phyloP scores from a whole-genome alignment of 2,797 vertebrate genomes.

The Sylvilagus floridanus region DNA sequence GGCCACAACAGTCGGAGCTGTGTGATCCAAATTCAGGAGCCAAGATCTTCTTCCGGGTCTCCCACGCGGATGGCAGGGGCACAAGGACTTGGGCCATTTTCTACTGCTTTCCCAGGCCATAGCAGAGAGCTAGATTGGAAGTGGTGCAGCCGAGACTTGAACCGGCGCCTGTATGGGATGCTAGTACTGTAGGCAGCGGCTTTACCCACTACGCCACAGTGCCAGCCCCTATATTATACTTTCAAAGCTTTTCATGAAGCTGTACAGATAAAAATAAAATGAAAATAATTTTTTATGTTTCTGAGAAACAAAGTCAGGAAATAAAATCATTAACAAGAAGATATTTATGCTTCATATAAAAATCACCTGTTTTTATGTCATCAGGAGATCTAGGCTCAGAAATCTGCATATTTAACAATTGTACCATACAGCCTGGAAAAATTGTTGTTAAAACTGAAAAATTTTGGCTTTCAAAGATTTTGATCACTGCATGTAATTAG shows the following conservation, averaged over 20 bases:
- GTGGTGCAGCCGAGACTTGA: no score
- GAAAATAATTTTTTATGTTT: not conserved
- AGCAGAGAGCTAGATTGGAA: no score
- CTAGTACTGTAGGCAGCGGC: no score
- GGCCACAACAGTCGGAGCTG: no score
- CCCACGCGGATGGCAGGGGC: no score
- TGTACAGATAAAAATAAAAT: not conserved
- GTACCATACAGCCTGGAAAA: not conserved
- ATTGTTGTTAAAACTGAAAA: not conserved
- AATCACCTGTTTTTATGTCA: not conserved
- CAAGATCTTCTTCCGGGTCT: no score
- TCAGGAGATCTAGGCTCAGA: not conserved
- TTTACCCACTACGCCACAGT: no score
- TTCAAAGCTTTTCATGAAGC: constrained; percentile 17
- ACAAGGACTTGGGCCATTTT: no score
- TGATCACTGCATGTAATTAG: not conserved
- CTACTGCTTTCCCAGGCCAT: no score
- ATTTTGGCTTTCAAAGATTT: not conserved
- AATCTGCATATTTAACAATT: not conserved
- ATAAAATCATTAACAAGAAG: not conserved
- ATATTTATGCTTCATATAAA: not conserved
- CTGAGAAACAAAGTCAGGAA: not conserved
- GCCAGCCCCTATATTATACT: not conserved
- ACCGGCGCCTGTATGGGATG: no score
- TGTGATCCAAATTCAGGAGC: no score